A percentile compares a stretch with the other conserved stretches of the same genome.
These are phyloP conservation scores for Rutpela maculata DNA, from an alignment of 2,888 invertebrate species.

Conservation along the genomic window DNA sequence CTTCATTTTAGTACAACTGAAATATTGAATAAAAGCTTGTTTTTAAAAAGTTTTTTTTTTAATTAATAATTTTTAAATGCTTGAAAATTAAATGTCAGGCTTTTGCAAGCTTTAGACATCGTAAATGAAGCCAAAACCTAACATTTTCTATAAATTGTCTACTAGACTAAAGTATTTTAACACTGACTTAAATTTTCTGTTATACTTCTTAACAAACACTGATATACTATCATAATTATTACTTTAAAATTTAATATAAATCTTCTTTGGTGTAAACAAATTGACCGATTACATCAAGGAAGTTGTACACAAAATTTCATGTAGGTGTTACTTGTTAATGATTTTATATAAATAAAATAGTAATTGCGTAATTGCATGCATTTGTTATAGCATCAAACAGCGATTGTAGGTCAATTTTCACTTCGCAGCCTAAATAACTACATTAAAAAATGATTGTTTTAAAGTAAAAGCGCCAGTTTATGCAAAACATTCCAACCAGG, in stretches of 20 bases:
- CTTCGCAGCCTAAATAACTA: neutral
- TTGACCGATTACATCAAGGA: neutral
- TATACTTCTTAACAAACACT: too few species aligned
- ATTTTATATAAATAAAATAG: neutral
- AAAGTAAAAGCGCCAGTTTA: conserved; percentile 2
- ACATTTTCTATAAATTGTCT: too few species aligned
- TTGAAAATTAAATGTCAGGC: too few species aligned
- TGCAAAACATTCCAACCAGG: neutral
- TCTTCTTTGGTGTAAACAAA: neutral
- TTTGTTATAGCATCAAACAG: neutral
- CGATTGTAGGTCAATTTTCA: conserved; percentile 25
- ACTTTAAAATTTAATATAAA: neutral
- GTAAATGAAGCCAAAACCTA: too few species aligned
- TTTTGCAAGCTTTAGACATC: too few species aligned
- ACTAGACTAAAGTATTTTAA: too few species aligned
- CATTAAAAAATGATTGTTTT: neutral
- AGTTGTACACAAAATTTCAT: neutral
- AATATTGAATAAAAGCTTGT: too few species aligned
- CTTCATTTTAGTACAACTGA: too few species aligned
- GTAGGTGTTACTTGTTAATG: neutral
- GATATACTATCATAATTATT: neutral
- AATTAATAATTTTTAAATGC: too few species aligned
- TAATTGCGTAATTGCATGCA: conserved; percentile 9
- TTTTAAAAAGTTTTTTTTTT: too few species aligned
- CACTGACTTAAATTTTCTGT: too few species aligned